Base-by-base conservation (phyloP, 2,797 vertebrate genomes). In the Hephaestus fuliginosus region DNA sequence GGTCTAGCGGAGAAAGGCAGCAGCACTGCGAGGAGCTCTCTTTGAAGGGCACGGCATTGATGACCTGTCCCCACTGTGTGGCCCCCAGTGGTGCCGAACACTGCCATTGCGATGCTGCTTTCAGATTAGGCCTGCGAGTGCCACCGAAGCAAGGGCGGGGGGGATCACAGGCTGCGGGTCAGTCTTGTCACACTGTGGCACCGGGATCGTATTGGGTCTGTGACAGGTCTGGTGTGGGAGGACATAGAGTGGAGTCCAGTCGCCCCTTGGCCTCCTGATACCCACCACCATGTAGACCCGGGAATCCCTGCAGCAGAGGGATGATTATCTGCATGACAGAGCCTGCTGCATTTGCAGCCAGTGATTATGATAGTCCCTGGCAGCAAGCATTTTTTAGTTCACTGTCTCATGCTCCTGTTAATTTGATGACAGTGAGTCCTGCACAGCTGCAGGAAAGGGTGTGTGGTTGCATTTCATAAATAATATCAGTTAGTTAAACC, bases 361-460 rank as follows among this genome's bases (percentile, higher is more conserved):
- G 86, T 91, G 92, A 94, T 89, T 79, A 76, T 94, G 92, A 95
- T 95, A 85, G 88, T 93, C 92, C 85, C 89, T 95, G 94, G 93
- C 94, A 94, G 91, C 80, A 9, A 90, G 87, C 91, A 78, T 91
- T 94, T 93, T 92, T 91, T 86, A 88, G 86, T 94, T 90, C 92
- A 92, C 89, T 93, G 89, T 93, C 90, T 92, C 83, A 82, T 92
- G 91, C 91, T 94, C 71, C 82, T 93, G 93, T 95, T 95, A 95
- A 95, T 95, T 95, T 94, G 82, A 95, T 93, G 95, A 95, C 89
- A 86, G 92, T 33, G 84, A 80, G 85, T 86, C 86, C 73, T 80
- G 78, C 89, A 88, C 87, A 89, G 89, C 90, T 94, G 91, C 77
- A 84, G 79, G 88, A 90, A 73, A 88, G 90, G 84, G 78, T 83